Evolutionary conservation across 1,140 invertebrate genomes (phyloP), one percentile per base, ranked within the genome.

Genomic region (Diprion similis): DNA sequence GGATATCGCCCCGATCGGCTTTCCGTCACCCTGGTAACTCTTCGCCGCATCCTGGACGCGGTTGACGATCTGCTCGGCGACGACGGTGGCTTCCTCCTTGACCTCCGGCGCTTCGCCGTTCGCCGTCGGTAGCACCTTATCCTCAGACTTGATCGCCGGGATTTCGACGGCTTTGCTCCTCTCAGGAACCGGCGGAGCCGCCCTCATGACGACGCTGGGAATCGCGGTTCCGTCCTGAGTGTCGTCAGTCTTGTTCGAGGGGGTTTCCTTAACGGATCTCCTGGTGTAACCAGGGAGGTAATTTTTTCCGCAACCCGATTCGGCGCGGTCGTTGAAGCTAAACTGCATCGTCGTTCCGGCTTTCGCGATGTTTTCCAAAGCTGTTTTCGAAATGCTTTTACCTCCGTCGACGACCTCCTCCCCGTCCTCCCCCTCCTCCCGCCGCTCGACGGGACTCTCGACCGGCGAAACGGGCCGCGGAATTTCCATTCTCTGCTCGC

Each of bases 361-460:
- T 82, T 91, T 91, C 18, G 91, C 87, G 78, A 94, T 94, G 80
- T 93, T 93, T 64, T 92, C 92, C 66, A 93, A 78, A 1, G 92
- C 92, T 1, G 86, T 82, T 72, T 89, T 89, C 0, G 91, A 90
- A 65, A 93, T 90, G 65, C 81, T 85, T 77, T 85, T 89, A 4
- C 83, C 79, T 0, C 81, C 80, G 51, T 87, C 85, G 1, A 78
- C 72, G 66, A 80, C 80, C 67, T 81, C 82, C 67, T 85, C 82
- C 65, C 74, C 72, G 68, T 76, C 79, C 71, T 82, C 85, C 78
- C 85, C 79, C 74, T 75, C 75, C 59, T 65, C 24, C 75, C 76
- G 37, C 71, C 18, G 71, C 78, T 11, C 65, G 37, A 79, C 46
- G 72, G 59, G 10, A 45, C 37, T 66, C 37, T 46, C 15, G 48